Base-by-base conservation (phyloP, 2,113 vertebrate species). In the Odobenus rosmarus region DNA sequence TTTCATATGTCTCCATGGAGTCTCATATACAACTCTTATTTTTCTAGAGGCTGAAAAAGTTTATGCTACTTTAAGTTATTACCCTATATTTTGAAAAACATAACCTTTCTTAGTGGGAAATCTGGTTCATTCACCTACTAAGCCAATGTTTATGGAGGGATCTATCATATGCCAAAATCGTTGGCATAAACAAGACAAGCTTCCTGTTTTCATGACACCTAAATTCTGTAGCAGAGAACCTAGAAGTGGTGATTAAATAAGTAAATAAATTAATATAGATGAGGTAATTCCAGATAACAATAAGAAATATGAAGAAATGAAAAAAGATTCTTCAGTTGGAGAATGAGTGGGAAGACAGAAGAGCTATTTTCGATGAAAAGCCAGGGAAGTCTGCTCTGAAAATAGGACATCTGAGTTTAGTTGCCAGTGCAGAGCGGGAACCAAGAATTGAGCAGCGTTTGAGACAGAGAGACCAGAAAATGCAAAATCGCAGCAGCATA, bases 41-140 rank as follows among this genome's bases (percentile, higher is more conserved):
- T 80, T 71, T 81, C 49, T 90, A 88, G 77, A 81, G 59, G 18
- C 77, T 31, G 51, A 33, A 64, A 69, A 88, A n/a, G 24, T 95
- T 1, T 9, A 55, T 62, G 55, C 0, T 6, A 57, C 87, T 80
- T 79, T 89, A 99, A 99, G 99, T 88, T 95, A 97, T 98, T 97
- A 99, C 62, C 19, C 77, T 96, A 39, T 95, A 93, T 74, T 98
- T 97, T 97, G 53, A 96, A 97, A 96, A 39, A 95, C 98, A 98
- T 57, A 96, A 87, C 94, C 97, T 53, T 80, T 62, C 33, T 49
- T 53, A 5, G 24, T 49, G 69, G 51, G 33, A 96, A 55, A 83
- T 86, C 46, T 88, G 53, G 8, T 71, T 69, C 42, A 13, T 46
- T 53, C n/a, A 21, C 14, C 24, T 71, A 62, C 69, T 77, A 28